phyloP scores from a whole-genome alignment of 2,113 vertebrate species.

The Polypterus bichir region DNA sequence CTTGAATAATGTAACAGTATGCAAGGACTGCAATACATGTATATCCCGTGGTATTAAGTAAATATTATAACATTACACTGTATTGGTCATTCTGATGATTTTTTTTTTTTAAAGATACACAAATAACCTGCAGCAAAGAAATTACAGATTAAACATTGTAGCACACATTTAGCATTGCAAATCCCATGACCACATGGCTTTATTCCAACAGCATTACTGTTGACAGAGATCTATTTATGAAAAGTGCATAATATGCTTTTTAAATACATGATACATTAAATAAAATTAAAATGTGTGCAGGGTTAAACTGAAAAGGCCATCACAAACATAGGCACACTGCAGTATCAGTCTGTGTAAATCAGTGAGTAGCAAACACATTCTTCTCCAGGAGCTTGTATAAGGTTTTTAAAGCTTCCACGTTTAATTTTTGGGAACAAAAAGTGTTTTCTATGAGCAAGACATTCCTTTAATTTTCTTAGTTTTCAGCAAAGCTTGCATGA shows the following conservation, averaged over 20 bases:
- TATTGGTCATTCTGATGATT: neutral
- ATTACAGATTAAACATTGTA: conserved; percentile 20
- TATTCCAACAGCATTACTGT: conserved; percentile 31
- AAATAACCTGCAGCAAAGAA: conserved; percentile 17
- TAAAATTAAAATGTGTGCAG: conserved; percentile 66
- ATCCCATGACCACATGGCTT: conserved; percentile 25
- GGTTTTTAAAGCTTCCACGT: conserved; percentile 22
- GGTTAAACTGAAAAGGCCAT: conserved; percentile 69
- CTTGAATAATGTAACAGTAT: conserved; percentile 25
- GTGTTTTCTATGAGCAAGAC: conserved; percentile 29
- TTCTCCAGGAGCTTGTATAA: conserved; percentile 27
- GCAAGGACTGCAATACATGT: conserved; percentile 32
- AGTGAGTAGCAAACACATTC: conserved; percentile 47
- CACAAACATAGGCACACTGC: conserved; percentile 80
- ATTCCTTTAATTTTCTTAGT: conserved; percentile 53
- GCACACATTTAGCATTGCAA: neutral
- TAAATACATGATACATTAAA: conserved; percentile 82
- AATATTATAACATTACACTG: conserved; percentile 16
- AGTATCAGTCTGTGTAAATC: conserved; percentile 52
- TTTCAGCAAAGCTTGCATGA: conserved; percentile 37
- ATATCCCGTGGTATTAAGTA: neutral
- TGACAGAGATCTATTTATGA: conserved; percentile 15
- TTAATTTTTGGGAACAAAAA: conserved; percentile 13
- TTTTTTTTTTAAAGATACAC: conserved; percentile 18
- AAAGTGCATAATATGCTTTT: conserved; percentile 86